Percentiles rank a stretch among this genome's conserved stretches.
Evolutionary conservation across 1,140 invertebrate species (phyloP).

Genomic region (Ylistrum balloti): DNA sequence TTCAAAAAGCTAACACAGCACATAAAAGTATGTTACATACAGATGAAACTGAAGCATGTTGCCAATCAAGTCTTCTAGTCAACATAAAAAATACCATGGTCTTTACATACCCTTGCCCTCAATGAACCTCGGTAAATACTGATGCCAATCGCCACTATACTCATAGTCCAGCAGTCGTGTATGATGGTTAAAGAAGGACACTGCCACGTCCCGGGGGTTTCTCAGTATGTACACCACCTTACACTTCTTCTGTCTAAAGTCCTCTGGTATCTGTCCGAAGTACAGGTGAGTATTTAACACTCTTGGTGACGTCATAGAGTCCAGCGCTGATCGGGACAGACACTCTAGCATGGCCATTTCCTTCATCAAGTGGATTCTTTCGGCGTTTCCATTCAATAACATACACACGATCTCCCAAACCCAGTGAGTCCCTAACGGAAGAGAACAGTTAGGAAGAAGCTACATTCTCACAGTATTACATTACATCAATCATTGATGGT

Average conservation of each 20-base stretch:
- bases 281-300: constrained; percentile 7
- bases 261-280: constrained; percentile 65
- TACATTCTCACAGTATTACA: too few species aligned
- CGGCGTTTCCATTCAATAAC: not conserved
- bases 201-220: constrained; percentile 72
- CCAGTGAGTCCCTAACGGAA: not conserved
- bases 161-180: constrained; percentile 60
- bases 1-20: too few species aligned
- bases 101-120: constrained; percentile 63
- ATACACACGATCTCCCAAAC: not conserved
- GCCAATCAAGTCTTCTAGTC: too few species aligned
- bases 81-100: too few species aligned
- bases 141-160: constrained; percentile 68
- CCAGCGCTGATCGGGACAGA: not conserved
- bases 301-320: not conserved
- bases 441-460: too few species aligned
- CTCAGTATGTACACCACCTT: constrained; percentile 70
- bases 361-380: not conserved
- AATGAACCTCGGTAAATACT: constrained; percentile 64
- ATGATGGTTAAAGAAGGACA: constrained; percentile 72
- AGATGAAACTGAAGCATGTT: too few species aligned
- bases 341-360: not conserved
- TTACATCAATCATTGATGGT: too few species aligned
- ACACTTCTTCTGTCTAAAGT: constrained; percentile 59
- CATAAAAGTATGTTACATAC: too few species aligned